Evolutionary conservation across 2,888 invertebrate species (phyloP).

Genomic region (Habroteleia sp.): DNA sequence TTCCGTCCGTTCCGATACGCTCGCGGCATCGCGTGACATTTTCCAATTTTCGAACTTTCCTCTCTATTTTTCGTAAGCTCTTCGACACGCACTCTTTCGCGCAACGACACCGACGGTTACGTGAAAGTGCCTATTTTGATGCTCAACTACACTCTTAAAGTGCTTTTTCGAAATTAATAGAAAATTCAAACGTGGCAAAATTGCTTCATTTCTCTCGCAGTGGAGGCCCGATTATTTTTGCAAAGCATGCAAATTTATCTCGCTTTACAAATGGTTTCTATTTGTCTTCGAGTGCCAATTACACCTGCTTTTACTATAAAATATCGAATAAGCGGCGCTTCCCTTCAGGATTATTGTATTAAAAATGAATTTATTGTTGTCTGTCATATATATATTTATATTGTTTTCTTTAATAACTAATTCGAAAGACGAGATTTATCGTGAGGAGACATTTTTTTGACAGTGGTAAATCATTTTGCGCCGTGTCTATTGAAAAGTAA

Average conservation of each 20-base stretch:
- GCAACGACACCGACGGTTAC: conserved; percentile 32
- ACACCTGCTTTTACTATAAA: conserved; percentile 1
- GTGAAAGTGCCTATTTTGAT: conserved; percentile 19
- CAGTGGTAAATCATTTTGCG: too few species aligned
- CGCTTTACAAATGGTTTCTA: neutral
- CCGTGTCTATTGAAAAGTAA: conserved; percentile 53
- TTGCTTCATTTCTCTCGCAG: conserved; percentile 41
- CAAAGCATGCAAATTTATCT: conserved; percentile 28
- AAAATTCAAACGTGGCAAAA: conserved; percentile 32
- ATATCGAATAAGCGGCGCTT: neutral
- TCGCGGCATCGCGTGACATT: conserved; percentile 59
- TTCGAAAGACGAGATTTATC: too few species aligned
- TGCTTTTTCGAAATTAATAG: conserved; percentile 49
- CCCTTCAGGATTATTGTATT: too few species aligned
- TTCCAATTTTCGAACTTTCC: conserved; percentile 58
- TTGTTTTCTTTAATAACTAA: too few species aligned
- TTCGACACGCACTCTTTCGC: conserved; percentile 41
- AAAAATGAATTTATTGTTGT: too few species aligned
- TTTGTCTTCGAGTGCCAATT: conserved; percentile 27
- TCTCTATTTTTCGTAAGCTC: conserved; percentile 52
- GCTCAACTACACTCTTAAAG: conserved; percentile 26
- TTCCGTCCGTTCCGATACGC: conserved; percentile 38
- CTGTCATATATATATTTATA: too few species aligned
- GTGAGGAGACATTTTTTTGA: too few species aligned
- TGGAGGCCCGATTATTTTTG: conserved; percentile 30